Base-by-base conservation (phyloP, 2,797 vertebrate species). In the Craterocephalus amniculus region DNA sequence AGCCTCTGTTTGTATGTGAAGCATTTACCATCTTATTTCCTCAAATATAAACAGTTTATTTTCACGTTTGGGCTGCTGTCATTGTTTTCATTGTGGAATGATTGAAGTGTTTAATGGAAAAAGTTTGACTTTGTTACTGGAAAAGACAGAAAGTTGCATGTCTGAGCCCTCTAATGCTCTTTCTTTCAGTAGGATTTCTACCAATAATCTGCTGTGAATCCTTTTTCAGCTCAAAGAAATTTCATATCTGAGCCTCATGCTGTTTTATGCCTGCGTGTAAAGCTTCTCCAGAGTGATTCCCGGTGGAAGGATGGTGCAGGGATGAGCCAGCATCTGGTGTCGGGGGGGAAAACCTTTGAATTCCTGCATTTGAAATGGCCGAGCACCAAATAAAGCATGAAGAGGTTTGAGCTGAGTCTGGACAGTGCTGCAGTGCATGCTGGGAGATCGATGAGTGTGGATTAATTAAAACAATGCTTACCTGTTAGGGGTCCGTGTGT, bases 41-140 rank as follows among this genome's bases (percentile, higher is more conserved):
- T 72, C 58, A 71, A 56, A 80, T 51, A 87, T 87, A 87, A 86
- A 87, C 20, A 70, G 78, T 86, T 78, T 79, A 79, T 83, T 69
- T 74, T 63, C 63, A 67, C 9, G 0, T 18, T n/a, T 60, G 43
- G 75, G 27, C 45, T 69, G 8, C 55, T 55, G 26, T 77, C n/a
- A 24, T 78, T 66, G 12, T 81, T 75, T 32, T 18, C 7, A 12
- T 4, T 45, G 26, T 65, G 2, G 69, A 70, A 34, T 58, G 31
- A 69, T n/a, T 48, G 18, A 36, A 35, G 5, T 60, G n/a, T 40
- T 49, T 34, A 32, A n/a, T 40, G 29, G 14, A 59, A 40, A 62
- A 43, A 1, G 16, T 55, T 59, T 66, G n/a, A 11, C 20, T 49
- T 43, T 49, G 45, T 49, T 22, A 49, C 11, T 24, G 10, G 36